phyloP scores from a whole-genome alignment of 2,797 vertebrate species.

The Tolypeutes matacus region DNA sequence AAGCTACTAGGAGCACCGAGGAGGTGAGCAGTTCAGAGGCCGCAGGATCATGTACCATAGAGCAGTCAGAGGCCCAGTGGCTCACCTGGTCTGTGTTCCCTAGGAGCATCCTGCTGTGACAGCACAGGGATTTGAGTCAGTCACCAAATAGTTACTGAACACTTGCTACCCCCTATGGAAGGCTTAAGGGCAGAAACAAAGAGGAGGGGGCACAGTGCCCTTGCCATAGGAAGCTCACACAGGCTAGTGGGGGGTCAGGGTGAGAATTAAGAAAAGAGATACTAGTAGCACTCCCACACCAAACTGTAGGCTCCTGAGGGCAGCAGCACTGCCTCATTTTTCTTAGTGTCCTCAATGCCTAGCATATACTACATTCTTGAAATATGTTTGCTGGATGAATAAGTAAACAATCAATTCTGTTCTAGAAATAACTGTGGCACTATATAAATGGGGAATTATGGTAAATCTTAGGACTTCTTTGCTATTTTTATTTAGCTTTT shows the following conservation, averaged over 20 bases:
- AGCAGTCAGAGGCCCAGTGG: neutral
- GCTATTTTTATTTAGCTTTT: neutral
- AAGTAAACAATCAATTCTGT: neutral
- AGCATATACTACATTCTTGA: neutral
- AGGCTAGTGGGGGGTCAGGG: neutral
- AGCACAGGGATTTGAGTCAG: neutral
- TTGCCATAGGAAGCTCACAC: neutral
- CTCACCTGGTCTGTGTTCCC: neutral
- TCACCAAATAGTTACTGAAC: neutral
- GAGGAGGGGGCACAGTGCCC: neutral
- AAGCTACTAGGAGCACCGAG: neutral
- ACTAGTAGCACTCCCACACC: neutral
- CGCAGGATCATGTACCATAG: fast-evolving
- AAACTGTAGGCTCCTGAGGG: neutral
- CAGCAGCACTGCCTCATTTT: neutral
- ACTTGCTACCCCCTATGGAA: no score
- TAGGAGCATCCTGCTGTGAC: neutral
- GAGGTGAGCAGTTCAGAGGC: neutral
- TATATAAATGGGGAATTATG: neutral
- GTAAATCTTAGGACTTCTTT: neutral
- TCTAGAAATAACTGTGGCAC: neutral
- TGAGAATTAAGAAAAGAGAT: neutral
- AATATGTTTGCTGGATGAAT: neutral
- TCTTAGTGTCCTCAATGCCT: neutral
- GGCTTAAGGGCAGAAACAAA: neutral